Percentiles rank a stretch among this genome's conserved stretches.
phyloP scores from a whole-genome alignment of 2,888 invertebrate species.

The Drymonia ruficornis region DNA sequence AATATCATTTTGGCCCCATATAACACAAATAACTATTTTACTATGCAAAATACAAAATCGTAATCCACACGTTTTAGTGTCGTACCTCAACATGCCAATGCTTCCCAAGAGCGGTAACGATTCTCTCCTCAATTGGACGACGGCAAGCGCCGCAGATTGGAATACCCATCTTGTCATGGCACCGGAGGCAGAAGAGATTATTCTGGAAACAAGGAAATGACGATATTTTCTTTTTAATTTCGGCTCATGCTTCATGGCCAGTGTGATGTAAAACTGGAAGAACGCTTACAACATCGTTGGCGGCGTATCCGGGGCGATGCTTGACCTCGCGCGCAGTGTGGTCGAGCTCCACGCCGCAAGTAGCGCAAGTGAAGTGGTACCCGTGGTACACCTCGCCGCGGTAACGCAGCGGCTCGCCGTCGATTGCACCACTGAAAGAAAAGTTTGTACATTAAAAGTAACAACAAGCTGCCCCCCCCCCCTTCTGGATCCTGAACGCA shows the following conservation, averaged over 20 bases:
- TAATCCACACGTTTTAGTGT: not conserved
- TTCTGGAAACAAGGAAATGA: constrained; percentile 82
- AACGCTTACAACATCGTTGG: constrained; percentile 91
- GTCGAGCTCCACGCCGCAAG: constrained; percentile 96
- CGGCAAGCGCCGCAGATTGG: constrained; percentile 99
- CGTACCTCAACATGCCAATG: constrained; percentile 98
- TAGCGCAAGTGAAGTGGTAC: constrained; percentile 99
- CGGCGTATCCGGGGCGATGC: constrained; percentile 94
- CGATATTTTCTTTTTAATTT: no score
- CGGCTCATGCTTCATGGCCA: not conserved
- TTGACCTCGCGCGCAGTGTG: constrained; percentile 98
- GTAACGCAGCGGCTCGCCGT: constrained; percentile 95
- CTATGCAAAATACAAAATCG: no score
- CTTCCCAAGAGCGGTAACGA: constrained; percentile 98
- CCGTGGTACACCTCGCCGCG: constrained; percentile 99
- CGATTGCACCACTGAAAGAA: constrained; percentile 91
- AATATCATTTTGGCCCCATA: no score
- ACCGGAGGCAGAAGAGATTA: constrained; percentile 98
- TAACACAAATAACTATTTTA: no score
- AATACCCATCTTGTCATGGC: constrained; percentile 99
- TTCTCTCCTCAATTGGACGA: constrained; percentile 98
- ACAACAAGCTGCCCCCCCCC: no score
- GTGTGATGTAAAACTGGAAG: no score
- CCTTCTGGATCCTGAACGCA: no score
- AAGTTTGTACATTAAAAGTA: not conserved